Evolutionary conservation across 2,113 vertebrate genomes (phyloP), one percentile per base, ranked within the genome.

Genomic region (Myotis davidii): DNA sequence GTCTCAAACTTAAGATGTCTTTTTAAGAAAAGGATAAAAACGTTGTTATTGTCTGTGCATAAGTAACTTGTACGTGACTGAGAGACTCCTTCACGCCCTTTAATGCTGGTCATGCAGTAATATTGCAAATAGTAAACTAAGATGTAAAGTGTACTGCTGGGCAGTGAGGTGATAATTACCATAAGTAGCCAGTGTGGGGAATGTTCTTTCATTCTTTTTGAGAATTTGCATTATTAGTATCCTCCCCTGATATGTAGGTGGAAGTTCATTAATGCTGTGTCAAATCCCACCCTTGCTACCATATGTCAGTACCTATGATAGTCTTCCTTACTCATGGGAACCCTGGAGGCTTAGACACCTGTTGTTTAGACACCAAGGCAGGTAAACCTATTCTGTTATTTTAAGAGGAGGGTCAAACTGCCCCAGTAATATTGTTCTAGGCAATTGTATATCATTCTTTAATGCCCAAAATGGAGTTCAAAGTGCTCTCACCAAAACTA

Each of bases 1-100:
- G 99, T 98, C 99, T 99, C 99, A 97, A 97, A 98, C 96, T 94
- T 98, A 97, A 97, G 96, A 96, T 97, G 91, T 94, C 87, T 98
- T 97, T 98, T 97, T 96, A 96, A 96, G 93, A 97, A 97, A 96
- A 97, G 56, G 39, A 94, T 82, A 90, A 92, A 95, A 91, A 64
- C 73, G 17, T 97, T 74, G 95, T 92, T 56, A 16, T 93, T 91
- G 84, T 94, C 72, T 96, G 18, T 94, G 73, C 88, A 67, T 97
- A 95, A 95, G 48, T 88, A 91, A 96, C 92, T 45, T 92, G 45
- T 87, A 77, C 29, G 52, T 52, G 79, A 89, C 76, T 93, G 90
- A 97, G 72, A 73, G 64, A 90, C 64, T 97, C 87, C 86, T 74
- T 94, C 42, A 34, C 0, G 64, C 90, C 95, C 95, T 91, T 97